Percentiles rank a stretch among this genome's conserved stretches.
Conservation (phyloP, 1,140 invertebrate species). For the Drosophila subpulchrella region DNA sequence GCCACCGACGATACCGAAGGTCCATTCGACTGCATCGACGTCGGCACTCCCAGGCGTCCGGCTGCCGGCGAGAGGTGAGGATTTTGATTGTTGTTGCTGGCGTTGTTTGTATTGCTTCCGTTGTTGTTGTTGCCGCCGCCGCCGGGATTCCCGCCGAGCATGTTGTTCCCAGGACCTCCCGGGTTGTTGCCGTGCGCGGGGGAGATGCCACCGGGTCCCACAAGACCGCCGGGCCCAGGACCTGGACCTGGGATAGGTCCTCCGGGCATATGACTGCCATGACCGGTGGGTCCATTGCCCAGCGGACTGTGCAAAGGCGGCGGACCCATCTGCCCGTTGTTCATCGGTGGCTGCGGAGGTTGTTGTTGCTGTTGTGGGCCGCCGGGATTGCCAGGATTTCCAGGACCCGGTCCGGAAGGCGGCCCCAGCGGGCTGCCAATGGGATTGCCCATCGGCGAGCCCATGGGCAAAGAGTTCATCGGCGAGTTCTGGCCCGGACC, state of each 20-base stretch:
- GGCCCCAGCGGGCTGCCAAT: conserved; percentile 90
- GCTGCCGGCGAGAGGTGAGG: conserved; percentile 70
- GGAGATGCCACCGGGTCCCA: conserved; percentile 70
- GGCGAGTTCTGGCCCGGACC: conserved; percentile 85
- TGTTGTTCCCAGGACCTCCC: conserved; percentile 41
- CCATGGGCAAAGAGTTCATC: conserved; percentile 90
- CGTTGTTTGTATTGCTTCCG: conserved; percentile 65
- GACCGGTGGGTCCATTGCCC: conserved; percentile 77
- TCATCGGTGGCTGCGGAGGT: conserved; percentile 82
- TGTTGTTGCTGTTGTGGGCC: conserved; percentile 62
- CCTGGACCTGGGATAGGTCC: conserved; percentile 75
- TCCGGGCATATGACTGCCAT: conserved; percentile 72
- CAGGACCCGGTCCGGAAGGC: conserved; percentile 86
- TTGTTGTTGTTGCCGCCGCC: conserved; percentile 58
- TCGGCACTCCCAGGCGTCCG: conserved; percentile 71
- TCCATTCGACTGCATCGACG: conserved; percentile 73
- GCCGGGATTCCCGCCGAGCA: conserved; percentile 52
- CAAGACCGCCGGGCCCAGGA: conserved; percentile 59
- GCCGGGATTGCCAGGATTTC: conserved; percentile 85
- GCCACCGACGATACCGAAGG: conserved; percentile 44
- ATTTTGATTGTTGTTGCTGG: conserved; percentile 81
- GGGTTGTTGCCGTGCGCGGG: conserved; percentile 59
- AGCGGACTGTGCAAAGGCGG: conserved; percentile 81
- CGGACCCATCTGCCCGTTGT: conserved; percentile 83
- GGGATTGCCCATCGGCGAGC: conserved; percentile 89